Evolutionary conservation across 1,140 invertebrate genomes (phyloP), one percentile per base, ranked within the genome.

Genomic region (Muscidifurax raptorellus): DNA sequence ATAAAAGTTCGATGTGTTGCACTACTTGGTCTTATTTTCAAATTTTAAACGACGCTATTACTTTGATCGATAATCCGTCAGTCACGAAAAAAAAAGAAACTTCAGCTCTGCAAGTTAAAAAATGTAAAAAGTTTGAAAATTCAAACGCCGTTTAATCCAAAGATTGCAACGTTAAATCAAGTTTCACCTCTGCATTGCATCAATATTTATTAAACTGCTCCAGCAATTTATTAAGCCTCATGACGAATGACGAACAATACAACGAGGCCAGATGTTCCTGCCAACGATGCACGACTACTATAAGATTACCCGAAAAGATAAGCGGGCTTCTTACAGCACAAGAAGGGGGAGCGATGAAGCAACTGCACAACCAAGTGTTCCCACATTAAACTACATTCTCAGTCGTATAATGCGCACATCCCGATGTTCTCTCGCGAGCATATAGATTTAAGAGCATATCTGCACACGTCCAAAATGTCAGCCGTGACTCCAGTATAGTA

Each of bases 391-490:
- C 74, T 66, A 83, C 36, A 67, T 83, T 77, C 74, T 44, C 59
- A 44, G 59, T 67, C 74, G 59, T 66, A 44, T 59, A 59, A 59
- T 59, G 74, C n/a, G n/a, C n/a, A 69, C 25, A 44, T 81, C 64
- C 40, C 36, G 66, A 69, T 72, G 44, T n/a, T n/a, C n/a, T n/a
- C n/a, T n/a, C n/a, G n/a, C n/a, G n/a, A n/a, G n/a, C 52, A 9
- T 78, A 9, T 52, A 74, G 59, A 69, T 83, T 83, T 69, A 78
- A 83, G 22, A 83, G 74, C 25, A 90, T 91, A 88, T 90, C 64
- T 66, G 64, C 90, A 86, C 90, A 91, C 90, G 89, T 91, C 90
- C 90, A 86, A 91, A 90, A 91, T 87, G 90, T 89, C 90, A 90
- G 88, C 85, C 88, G 87, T 89, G 90, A 91, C 90, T 40, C 9